phyloP scores from a whole-genome alignment of 2,113 vertebrate genomes.

The Colistium nudipinnis region DNA sequence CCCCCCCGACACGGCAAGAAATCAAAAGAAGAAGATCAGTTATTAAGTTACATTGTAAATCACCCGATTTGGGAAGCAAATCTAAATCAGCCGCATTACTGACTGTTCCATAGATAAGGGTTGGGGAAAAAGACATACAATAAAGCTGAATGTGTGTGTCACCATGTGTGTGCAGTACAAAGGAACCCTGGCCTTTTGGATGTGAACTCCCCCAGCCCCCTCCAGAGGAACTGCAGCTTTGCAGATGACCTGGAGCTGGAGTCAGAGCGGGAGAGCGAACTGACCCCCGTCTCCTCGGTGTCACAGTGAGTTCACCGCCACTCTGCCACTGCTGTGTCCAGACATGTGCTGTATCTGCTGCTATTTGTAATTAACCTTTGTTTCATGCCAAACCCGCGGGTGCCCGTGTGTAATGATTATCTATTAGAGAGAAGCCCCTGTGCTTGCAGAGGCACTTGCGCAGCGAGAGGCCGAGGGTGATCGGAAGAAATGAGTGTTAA shows the following conservation, averaged over 20 bases:
- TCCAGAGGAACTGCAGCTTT: constrained; percentile 65
- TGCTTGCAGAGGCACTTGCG: constrained; percentile 36
- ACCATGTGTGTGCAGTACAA: constrained; percentile 42
- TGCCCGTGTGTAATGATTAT: constrained; percentile 26
- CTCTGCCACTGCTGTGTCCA: constrained; percentile 8
- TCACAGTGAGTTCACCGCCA: constrained; percentile 66
- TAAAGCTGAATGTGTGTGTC: neutral
- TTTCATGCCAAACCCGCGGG: constrained; percentile 29
- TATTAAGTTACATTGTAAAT: too few species aligned
- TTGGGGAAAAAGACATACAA: too few species aligned
- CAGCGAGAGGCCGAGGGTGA: constrained; percentile 35
- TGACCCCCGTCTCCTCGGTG: constrained; percentile 50
- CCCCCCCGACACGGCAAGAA: neutral
- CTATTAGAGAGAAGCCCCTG: constrained; percentile 71
- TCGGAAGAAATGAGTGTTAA: constrained; percentile 62
- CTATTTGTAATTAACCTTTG: constrained; percentile 50
- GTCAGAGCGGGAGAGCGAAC: constrained; percentile 47
- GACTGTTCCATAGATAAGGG: neutral
- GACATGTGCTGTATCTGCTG: neutral
- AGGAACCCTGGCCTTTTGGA: constrained; percentile 50
- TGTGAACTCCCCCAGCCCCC: constrained; percentile 26
- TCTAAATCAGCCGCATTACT: neutral
- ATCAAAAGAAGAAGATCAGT: too few species aligned
- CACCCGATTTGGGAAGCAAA: too few species aligned
- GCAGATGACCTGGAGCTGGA: constrained; percentile 72